Base-by-base conservation (phyloP, 2,797 vertebrate species). In the Triplophysa yarkandensis region DNA sequence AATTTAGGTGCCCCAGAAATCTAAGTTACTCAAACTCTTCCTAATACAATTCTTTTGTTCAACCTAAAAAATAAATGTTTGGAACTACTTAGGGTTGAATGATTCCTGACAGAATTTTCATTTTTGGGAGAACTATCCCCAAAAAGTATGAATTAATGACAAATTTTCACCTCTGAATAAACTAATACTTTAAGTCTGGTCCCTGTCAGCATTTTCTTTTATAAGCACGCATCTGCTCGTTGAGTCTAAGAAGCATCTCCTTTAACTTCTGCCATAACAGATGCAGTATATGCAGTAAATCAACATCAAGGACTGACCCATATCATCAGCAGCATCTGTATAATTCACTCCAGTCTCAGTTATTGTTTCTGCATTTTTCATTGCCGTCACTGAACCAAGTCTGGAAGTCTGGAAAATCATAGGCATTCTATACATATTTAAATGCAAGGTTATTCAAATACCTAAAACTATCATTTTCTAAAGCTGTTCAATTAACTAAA, bases 261-360 rank as follows among this genome's bases (percentile, higher is more conserved):
- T 46, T 44, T 32, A 48, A 48, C 14, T 46, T 58, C 39, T 16
- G 7, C 27, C 41, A 23, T 71, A 34, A 34, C 41, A 43, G 6
- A 57, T 16, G 17, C 1, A 57, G 52, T 10, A 71, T 19, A 48
- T 61, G 28, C 19, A 48, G 41, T 34, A 71, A 48, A 61, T 48
- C 14, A 71, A 60, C 41, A 34, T 23, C 16, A 48, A 36, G 28
- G 7, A n/a, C 43, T 27, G 21, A 10, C 57, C n/a, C 30, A 61
- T 14, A 36, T 50, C 44, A 50, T 3, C 2, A 36, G 43, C 21
- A 48, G 39, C 60, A 63, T 64, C 58, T 39, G 44, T 64, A 54
- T 63, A 52, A 54, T 43, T 54, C 58, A 54, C 60, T 52, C 7
- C 25, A 14, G 8, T 63, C 39, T 63, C 70, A 41, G 16, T 72